Conservation (phyloP, 2,888 invertebrate species). For the Linhomoeus sp. region DNA sequence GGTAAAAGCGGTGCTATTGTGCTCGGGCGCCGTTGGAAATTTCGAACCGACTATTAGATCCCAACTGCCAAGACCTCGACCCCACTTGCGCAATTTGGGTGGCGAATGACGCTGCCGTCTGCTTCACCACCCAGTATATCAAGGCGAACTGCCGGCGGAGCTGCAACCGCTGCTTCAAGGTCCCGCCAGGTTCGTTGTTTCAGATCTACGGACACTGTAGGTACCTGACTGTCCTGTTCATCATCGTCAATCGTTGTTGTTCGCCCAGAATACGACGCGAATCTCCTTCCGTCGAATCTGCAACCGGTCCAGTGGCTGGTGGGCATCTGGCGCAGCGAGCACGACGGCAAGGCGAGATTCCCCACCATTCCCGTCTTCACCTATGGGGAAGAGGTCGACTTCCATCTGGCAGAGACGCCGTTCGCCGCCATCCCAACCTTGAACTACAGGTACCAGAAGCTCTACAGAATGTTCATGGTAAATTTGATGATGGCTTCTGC, state of each 20-base stretch:
- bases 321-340: conserved; percentile 26
- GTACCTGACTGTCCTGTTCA: no score
- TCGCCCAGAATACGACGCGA: conserved; percentile 18
- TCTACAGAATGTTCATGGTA: no score
- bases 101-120: not conserved
- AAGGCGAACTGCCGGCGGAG: not conserved
- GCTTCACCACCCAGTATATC: not conserved
- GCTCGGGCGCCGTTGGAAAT: no score
- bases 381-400: conserved; percentile 22
- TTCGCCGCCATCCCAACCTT: no score
- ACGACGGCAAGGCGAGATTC: conserved; percentile 17
- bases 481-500: no score
- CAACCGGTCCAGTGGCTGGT: conserved; percentile 20
- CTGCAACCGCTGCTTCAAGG: not conserved
- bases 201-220: no score
- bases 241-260: not conserved
- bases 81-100: not conserved
- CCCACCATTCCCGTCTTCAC: conserved; percentile 27
- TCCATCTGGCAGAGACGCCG: no score
- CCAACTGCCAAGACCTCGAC: not conserved
- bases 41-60: no score
- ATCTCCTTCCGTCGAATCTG: conserved; percentile 14
- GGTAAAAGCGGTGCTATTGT: no score
- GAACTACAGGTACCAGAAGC: no score
- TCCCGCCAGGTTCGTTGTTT: no score